Evolutionary conservation across 2,888 invertebrate species (phyloP), one percentile per base, ranked within the genome.

Genomic region (Spodoptera littoralis): DNA sequence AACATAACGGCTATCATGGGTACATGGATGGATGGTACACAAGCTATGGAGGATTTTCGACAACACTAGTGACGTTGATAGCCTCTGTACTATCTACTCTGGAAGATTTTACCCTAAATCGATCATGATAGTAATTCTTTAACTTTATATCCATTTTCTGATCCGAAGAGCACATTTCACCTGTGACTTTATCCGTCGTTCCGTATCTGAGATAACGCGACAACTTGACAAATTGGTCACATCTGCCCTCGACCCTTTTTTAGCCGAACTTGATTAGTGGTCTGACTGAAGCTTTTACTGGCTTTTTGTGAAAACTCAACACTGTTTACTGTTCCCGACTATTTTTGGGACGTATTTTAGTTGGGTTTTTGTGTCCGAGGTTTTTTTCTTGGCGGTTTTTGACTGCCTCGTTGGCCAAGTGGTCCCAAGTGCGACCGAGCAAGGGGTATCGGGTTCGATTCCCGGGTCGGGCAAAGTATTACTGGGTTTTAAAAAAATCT

Each of bases 191-290:
- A 69, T 63, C 51, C 36, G 43, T 51, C 51, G 12, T 18, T 51
- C 18, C 43, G 45, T 54, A 65, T 67, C 56, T 18, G 12, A 70
- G 76, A 79, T 77, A 79, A 73, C 63, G 65, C 48, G 70, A 73
- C 75, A 65, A 56, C 61, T 59, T 79, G 79, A 77, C 76, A 76
- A 77, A 79, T 79, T 67, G 76, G 64, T 60, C 62, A 60, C 64
- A 51, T 56, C 50, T 65, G 76, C 36, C 53, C 52, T 41, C 36
- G 68, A 55, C 58, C 70, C 59, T 60, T 78, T 59, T 76, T 64
- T 52, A 60, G 65, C 41, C 62, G 61, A 73, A 67, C 76, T 50
- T 62, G 78, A 77, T 77, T 74, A 72, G 68, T 68, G 68, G 60
- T 54, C 8, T 27, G 61, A 47, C 47, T 53, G 43, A 60, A 43